phyloP scores from a whole-genome alignment of 2,888 invertebrate species.

The Acholoe squamosa region DNA sequence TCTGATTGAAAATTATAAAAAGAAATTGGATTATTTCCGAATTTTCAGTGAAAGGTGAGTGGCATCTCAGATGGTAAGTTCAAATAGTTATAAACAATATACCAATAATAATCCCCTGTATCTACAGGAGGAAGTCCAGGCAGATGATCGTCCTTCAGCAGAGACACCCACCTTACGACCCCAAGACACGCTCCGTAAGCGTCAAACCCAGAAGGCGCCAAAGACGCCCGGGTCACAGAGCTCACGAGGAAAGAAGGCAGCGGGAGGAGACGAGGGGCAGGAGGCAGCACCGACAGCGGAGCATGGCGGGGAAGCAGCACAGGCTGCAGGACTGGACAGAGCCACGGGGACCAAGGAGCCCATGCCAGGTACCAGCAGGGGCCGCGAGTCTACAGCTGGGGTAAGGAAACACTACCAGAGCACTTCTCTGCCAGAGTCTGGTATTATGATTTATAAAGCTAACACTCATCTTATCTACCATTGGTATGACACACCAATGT shows the following conservation, averaged over 20 bases:
- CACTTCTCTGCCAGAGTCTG: too few species aligned
- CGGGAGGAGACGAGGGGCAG: neutral
- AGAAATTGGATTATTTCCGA: too few species aligned
- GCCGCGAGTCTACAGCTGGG: neutral
- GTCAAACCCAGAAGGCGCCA: neutral
- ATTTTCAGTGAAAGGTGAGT: too few species aligned
- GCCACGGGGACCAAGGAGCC: neutral
- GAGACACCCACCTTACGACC: neutral
- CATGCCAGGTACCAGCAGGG: neutral
- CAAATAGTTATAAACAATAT: too few species aligned
- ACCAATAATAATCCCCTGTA: neutral
- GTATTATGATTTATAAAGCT: too few species aligned
- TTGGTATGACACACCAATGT: too few species aligned
- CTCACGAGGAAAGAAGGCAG: neutral
- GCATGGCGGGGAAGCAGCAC: neutral
- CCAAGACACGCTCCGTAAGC: neutral
- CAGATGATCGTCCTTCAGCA: neutral
- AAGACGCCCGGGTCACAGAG: neutral
- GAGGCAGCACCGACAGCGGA: neutral
- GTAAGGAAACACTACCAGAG: too few species aligned
- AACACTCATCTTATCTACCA: too few species aligned
- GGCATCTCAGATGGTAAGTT: too few species aligned
- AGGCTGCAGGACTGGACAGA: too few species aligned
- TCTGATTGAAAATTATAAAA: too few species aligned
- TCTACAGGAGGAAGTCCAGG: neutral